These are phyloP conservation scores for Ornithoptera alexandrae DNA, from an alignment of 2,888 invertebrate genomes.

Conservation along the genomic window DNA sequence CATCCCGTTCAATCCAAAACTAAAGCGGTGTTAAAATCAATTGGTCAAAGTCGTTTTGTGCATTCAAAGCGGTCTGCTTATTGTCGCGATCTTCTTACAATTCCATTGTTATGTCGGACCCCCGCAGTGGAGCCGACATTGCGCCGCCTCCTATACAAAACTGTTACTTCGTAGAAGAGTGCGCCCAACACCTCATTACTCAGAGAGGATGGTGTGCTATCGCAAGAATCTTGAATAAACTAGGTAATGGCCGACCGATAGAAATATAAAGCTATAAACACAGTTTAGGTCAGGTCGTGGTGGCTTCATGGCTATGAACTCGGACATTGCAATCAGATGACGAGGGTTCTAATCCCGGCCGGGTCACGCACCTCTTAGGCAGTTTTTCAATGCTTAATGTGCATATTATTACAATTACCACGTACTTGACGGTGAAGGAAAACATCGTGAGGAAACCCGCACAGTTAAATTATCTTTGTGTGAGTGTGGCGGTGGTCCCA, in stretches of 20 bases:
- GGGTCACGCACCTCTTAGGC: too few relatives aligned
- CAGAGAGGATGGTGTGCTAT: background rate
- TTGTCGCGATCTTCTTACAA: slow-evolving; percentile 52
- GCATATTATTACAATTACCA: too few relatives aligned
- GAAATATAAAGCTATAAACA: slow-evolving; percentile 48
- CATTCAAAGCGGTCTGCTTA: slow-evolving; percentile 53
- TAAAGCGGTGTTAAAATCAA: slow-evolving; percentile 72
- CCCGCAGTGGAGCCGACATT: slow-evolving; percentile 65
- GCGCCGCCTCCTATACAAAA: slow-evolving; percentile 48
- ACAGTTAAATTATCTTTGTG: too few relatives aligned
- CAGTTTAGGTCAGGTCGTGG: slow-evolving; percentile 47
- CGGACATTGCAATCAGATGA: too few relatives aligned
- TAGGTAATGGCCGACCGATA: background rate
- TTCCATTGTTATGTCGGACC: slow-evolving; percentile 58
- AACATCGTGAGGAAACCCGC: too few relatives aligned
- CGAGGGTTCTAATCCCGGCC: too few relatives aligned
- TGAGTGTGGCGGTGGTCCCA: too few relatives aligned
- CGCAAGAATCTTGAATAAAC: background rate
- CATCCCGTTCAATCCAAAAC: slow-evolving; percentile 33
- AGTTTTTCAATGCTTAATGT: too few relatives aligned
- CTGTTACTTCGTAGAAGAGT: slow-evolving; percentile 47
- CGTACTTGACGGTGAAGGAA: too few relatives aligned
- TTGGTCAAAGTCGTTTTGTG: slow-evolving; percentile 71
- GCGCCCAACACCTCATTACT: slow-evolving; percentile 24
- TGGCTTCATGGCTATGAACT: too few relatives aligned